Base-by-base conservation (phyloP, 2,113 vertebrate species). In the Vanacampus margaritifer region DNA sequence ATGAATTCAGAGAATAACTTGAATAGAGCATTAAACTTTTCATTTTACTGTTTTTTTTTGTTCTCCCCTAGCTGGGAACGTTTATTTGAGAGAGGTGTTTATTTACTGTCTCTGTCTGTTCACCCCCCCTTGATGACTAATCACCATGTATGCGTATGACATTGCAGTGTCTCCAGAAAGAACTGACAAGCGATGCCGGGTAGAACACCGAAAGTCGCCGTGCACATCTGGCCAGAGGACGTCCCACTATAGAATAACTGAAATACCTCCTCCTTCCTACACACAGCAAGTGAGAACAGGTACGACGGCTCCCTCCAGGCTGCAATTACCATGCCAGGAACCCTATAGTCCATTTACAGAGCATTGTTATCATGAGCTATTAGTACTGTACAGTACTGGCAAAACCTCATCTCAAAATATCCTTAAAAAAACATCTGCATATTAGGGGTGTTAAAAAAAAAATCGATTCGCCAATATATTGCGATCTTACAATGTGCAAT, bases 91-190 rank as follows among this genome's bases (percentile, higher is more conserved):
- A 2, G 0, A 48, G 19, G 19, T 48, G 45, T 48, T 48, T 21
- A 48, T 48, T 48, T 7, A 48, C 6, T 48, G 46, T 48, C 17
- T 48, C 6, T 21, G 46, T 9, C 46, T 48, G 46, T 48, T 11
- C 2, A 7, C 19, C 46, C 13, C 43, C 21, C 5, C 1, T 7
- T 13, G 54, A 24, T 16, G 26, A 32, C 7, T 57, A 57, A 32
- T 32, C 13, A 32, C 16, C 26, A 5, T 10, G 14, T 32, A 17
- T 72, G n/a, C 67, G 64, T 80, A 70, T 67, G 16, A 79, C 17
- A 63, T 79, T 37, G 7, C 81, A 97, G 95, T 95, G 45, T 95
- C 94, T 71, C 95, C 94, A 39, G 94, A 94, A 69, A 89, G 94
- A 68, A 87, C 81, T 65, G 87, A 65, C 61, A 85, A 72, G 17